These are phyloP conservation scores for Oreochromis aureus DNA, from an alignment of 2,113 vertebrate genomes.

Conservation along the genomic window DNA sequence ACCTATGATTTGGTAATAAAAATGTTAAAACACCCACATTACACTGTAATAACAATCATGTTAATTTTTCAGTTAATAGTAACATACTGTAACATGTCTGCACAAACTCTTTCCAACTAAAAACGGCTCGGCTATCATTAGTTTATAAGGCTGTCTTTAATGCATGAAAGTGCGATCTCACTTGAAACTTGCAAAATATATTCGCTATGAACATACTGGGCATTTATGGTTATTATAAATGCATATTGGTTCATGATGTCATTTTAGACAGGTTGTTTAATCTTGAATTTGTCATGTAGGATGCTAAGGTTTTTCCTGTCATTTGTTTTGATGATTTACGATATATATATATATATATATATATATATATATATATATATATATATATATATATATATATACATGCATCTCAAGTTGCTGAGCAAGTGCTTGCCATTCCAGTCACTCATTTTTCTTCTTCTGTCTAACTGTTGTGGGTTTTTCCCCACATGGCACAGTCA, in stretches of 20 bases:
- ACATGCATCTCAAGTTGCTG: background rate
- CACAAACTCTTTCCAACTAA: background rate
- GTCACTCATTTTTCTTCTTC: background rate
- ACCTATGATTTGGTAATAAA: background rate
- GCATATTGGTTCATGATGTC: background rate
- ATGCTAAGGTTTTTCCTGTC: background rate
- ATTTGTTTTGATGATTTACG: background rate
- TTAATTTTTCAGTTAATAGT: background rate
- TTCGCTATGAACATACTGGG: background rate
- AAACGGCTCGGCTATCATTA: background rate
- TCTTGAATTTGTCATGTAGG: background rate
- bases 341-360: background rate
- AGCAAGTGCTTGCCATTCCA: slow-evolving; percentile 36
- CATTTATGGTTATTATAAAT: background rate
- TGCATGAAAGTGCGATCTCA: background rate
- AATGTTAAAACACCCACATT: background rate
- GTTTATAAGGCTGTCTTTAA: background rate
- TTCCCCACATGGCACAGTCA: background rate
- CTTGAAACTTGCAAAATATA: background rate
- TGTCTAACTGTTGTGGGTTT: slow-evolving; percentile 1
- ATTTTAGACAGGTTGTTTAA: background rate
- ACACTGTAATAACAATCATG: background rate
- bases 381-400: background rate
- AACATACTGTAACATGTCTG: background rate
- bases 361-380: background rate